Conservation (phyloP, 2,113 vertebrate species). For the Chlorodrepanis virens region DNA sequence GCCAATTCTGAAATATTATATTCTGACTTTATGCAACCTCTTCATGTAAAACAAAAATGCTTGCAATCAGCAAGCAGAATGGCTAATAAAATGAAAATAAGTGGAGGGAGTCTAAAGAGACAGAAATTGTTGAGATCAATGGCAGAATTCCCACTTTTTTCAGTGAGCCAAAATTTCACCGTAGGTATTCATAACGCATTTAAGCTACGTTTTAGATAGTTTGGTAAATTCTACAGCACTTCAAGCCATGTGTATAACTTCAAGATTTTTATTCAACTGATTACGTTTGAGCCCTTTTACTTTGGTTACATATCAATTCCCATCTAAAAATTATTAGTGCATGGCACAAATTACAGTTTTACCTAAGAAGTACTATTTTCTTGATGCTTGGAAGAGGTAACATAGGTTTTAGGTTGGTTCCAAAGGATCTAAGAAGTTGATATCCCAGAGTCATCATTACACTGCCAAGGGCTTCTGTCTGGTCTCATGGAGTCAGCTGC, state of each 20-base stretch:
- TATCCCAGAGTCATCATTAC: not conserved
- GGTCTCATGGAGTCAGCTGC: fast-evolving
- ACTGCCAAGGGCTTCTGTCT: not conserved
- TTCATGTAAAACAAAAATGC: slow-evolving; percentile 20
- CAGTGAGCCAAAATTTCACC: not conserved
- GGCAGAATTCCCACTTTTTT: slow-evolving; percentile 3
- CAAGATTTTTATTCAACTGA: not conserved
- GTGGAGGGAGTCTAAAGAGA: not conserved
- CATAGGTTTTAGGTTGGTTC: not conserved
- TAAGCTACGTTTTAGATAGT: not conserved
- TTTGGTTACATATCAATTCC: not conserved
- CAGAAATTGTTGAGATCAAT: slow-evolving; percentile 4
- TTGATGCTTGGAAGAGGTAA: not conserved
- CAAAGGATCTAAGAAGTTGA: not conserved
- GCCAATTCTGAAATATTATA: slow-evolving; percentile 39
- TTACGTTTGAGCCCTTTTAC: not conserved
- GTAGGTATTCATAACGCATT: not conserved
- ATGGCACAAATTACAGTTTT: not conserved
- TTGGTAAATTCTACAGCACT: not conserved
- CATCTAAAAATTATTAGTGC: not conserved
- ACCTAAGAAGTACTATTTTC: not conserved
- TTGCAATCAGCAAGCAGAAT: not conserved
- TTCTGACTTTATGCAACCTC: not conserved
- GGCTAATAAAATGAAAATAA: slow-evolving; percentile 5
- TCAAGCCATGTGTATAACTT: not conserved